A percentile compares a stretch with the other conserved stretches of the same genome.
Evolutionary conservation across 2,888 invertebrate species (phyloP).

Genomic region (Apodemia hepburni): DNA sequence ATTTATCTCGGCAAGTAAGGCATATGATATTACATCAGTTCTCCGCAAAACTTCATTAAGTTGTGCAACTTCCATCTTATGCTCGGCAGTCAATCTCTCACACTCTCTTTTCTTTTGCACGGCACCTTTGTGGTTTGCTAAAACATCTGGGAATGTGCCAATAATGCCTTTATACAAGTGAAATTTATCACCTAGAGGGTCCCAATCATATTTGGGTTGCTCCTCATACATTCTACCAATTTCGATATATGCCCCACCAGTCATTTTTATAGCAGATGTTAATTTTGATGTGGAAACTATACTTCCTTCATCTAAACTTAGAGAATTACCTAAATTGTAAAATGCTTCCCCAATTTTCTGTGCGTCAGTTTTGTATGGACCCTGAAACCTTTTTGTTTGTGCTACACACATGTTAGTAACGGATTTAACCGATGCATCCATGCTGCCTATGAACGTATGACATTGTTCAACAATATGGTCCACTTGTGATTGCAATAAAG

Average conservation of each 20-base stretch:
- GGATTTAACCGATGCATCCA: constrained; percentile 94
- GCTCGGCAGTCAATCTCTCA: constrained; percentile 88
- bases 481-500: constrained; percentile 85
- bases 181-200: constrained; percentile 93
- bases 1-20: constrained; percentile 95
- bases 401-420: constrained; percentile 90
- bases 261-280: constrained; percentile 90
- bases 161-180: constrained; percentile 97
- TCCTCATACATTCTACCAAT: constrained; percentile 95
- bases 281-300: constrained; percentile 83
- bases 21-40: constrained; percentile 95
- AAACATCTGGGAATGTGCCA: constrained; percentile 93
- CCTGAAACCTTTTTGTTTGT: constrained; percentile 93
- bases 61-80: constrained; percentile 91
- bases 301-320: constrained; percentile 88
- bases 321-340: constrained; percentile 89
- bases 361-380: constrained; percentile 93
- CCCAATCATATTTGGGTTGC: constrained; percentile 94
- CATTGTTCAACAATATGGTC: constrained; percentile 93
- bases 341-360: constrained; percentile 94
- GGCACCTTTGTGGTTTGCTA: constrained; percentile 93
- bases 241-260: constrained; percentile 93
- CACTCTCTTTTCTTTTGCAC: constrained; percentile 95
- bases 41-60: constrained; percentile 89
- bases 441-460: constrained; percentile 88